Evolutionary conservation across 2,888 invertebrate genomes (phyloP), one percentile per base, ranked within the genome.

Genomic region (Eustalomyia histrio): DNA sequence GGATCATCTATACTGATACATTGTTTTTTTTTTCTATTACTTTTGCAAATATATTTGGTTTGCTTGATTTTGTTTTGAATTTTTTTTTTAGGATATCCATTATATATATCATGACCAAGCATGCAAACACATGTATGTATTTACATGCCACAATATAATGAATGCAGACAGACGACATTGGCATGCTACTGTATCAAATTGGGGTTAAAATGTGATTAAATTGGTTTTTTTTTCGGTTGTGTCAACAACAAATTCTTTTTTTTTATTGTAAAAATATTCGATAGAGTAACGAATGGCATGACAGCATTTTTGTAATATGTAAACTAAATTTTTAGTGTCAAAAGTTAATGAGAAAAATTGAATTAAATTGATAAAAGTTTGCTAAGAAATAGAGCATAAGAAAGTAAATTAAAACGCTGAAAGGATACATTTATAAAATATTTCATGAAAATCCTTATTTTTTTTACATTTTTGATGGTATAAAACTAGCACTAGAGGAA

Each of bases 171-270:
- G 7, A 65, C 79, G 68, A 75, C 82, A 75, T 75, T 79, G 78
- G 76, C 76, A 78, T 81, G 63, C 53, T 39, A 76, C 73, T 88
- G 85, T 85, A 88, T 88, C 87, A 88, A 88, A 87, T 81, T 88
- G 89, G 88, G 89, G 88, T 88, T 88, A 88, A 88, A 88, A 88
- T 87, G 89, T 87, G 88, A 88, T 88, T 88, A 88, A 88, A 88
- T 86, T 86, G 86, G 84, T 74, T 74, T 55, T 63, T n/a, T 24
- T 55, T 10, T 52, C 86, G 89, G 86, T 87, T 85, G 87, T 87
- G 88, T 88, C 88, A 88, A 86, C 87, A 88, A 35, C 47, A 82
- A 72, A 29, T 6, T 65, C 82, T 80, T 78, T 75, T 60, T 10
- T 6, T 18, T 6, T 18, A 10, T 39, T 39, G 39, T 12, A 10